A percentile compares a stretch with the other conserved stretches of the same genome.
phyloP scores from a whole-genome alignment of 2,888 invertebrate species.

The Plagodis pulveraria region DNA sequence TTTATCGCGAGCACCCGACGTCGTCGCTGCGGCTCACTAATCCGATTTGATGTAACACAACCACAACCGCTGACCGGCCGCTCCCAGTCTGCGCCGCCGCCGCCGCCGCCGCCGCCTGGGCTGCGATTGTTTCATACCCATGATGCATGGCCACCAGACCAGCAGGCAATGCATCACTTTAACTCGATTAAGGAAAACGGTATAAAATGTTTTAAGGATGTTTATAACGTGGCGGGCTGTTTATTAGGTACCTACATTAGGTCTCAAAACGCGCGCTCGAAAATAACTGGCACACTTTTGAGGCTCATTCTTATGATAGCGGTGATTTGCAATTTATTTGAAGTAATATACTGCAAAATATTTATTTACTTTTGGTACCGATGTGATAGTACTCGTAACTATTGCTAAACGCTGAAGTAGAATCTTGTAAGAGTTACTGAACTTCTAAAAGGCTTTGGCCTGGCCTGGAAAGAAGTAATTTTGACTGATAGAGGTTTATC shows the following conservation, averaged over 20 bases:
- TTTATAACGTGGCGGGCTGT: background rate
- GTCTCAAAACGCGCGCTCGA: background rate
- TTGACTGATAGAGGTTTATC: no score
- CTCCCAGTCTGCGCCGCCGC: conserved; percentile 5
- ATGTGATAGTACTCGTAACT: no score
- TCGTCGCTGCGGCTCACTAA: conserved; percentile 54
- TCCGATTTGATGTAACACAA: conserved; percentile 65
- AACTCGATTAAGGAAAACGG: conserved; percentile 14
- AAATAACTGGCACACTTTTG: background rate
- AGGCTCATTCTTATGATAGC: no score
- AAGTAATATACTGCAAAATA: no score
- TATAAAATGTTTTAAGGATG: background rate
- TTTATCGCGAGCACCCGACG: conserved; percentile 77
- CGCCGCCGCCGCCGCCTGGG: conserved; percentile 3
- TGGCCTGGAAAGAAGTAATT: no score
- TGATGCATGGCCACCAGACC: conserved; percentile 20
- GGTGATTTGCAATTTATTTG: no score
- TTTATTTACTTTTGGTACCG: no score
- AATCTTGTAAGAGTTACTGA: no score
- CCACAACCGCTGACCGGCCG: conserved; percentile 30
- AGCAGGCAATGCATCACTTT: conserved; percentile 4
- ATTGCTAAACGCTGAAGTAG: no score
- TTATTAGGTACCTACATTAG: background rate
- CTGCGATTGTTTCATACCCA: background rate
- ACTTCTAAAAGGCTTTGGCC: no score